Evolutionary conservation across 2,888 invertebrate genomes (phyloP).

Genomic region (Drosophila leonis): DNA sequence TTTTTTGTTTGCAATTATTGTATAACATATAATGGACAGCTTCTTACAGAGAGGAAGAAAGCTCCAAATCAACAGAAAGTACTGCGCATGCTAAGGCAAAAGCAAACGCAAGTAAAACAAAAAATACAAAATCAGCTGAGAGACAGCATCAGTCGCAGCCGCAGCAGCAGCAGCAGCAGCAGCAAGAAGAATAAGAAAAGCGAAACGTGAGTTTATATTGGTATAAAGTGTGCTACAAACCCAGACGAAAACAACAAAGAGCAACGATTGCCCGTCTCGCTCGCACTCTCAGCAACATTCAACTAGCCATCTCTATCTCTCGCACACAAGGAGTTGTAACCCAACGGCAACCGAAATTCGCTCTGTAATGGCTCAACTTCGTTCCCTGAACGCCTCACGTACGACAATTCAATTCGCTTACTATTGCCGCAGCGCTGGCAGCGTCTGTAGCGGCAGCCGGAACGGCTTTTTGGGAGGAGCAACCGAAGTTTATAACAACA

Average conservation of each 20-base stretch:
- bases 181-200: constrained; percentile 3
- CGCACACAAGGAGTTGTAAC: constrained; percentile 15
- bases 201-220: constrained; percentile 18
- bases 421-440: constrained; percentile 67
- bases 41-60: constrained; percentile 55
- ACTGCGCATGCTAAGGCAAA: constrained; percentile 2
- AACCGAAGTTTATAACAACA: constrained; percentile 22
- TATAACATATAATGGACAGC: constrained; percentile 61
- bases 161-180: constrained; percentile 1
- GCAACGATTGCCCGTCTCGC: background rate
- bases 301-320: background rate
- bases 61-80: constrained; percentile 36
- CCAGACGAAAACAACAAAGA: constrained; percentile 4
- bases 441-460: constrained; percentile 20
- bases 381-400: constrained; percentile 84
- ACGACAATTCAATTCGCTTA: constrained; percentile 81
- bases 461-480: constrained; percentile 13
- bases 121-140: constrained; percentile 50
- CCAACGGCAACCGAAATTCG: background rate
- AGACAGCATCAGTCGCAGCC: background rate
- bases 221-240: constrained; percentile 13
- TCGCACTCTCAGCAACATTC: background rate
- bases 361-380: constrained; percentile 86
- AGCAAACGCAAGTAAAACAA: constrained; percentile 6
- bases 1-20: constrained; percentile 57